Conservation (phyloP, 92 coral and sea anemone species). For the Palythoa caribaeorum region DNA sequence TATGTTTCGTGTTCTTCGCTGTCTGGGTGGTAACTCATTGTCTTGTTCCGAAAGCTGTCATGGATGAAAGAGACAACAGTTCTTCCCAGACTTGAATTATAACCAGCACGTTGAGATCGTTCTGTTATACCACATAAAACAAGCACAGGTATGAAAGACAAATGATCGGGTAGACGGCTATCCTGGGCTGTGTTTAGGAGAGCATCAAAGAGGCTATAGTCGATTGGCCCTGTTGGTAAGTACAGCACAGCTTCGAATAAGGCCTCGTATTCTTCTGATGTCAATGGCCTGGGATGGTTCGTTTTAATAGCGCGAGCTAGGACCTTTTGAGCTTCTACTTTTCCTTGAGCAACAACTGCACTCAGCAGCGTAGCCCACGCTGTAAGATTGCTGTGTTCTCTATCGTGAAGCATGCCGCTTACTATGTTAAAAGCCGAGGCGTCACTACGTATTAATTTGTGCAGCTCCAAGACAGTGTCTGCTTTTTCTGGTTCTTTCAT, state of each 20-base stretch:
- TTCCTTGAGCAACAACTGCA: slow-evolving; percentile 73
- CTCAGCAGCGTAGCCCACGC: slow-evolving; percentile 76
- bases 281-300: slow-evolving; percentile 68
- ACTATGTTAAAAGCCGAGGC: slow-evolving; percentile 44
- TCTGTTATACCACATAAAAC: slow-evolving; percentile 79
- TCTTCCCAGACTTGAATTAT: slow-evolving; percentile 73
- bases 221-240: slow-evolving; percentile 83
- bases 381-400: slow-evolving; percentile 75
- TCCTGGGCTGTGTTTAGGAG: slow-evolving; percentile 49
- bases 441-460: slow-evolving; percentile 67
- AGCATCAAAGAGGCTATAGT: slow-evolving; percentile 67
- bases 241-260: slow-evolving; percentile 67
- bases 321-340: slow-evolving; percentile 60
- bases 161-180: slow-evolving; percentile 46
- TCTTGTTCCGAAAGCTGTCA: slow-evolving; percentile 79
- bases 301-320: slow-evolving; percentile 68
- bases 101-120: slow-evolving; percentile 81
- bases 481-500: slow-evolving; percentile 73
- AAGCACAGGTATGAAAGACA: slow-evolving; percentile 76
- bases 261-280: slow-evolving; percentile 67
- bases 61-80: slow-evolving; percentile 75
- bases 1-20: slow-evolving; percentile 78
- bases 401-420: slow-evolving; percentile 41
- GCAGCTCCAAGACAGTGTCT: slow-evolving; percentile 70
- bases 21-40: slow-evolving; percentile 74